A percentile compares a stretch with the other conserved stretches of the same genome.
Evolutionary conservation across 1,140 invertebrate genomes (phyloP).

Genomic region (Magallana gigas): DNA sequence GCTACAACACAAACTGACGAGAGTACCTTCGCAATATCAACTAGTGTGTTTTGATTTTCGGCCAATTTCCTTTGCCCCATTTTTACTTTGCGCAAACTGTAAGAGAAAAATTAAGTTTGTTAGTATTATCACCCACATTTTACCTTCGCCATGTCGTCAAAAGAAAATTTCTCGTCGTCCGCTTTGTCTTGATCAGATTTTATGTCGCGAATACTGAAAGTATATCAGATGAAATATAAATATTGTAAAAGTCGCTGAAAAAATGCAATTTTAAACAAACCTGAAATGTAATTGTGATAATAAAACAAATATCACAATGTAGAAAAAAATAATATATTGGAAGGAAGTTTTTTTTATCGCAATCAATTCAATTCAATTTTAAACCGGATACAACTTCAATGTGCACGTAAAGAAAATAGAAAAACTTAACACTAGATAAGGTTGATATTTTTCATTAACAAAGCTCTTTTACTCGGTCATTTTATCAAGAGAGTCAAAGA

Average conservation of each 20-base stretch:
- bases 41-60: slow-evolving; percentile 99
- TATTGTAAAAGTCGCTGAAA: neutral
- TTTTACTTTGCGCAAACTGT: slow-evolving; percentile 98
- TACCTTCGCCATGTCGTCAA: slow-evolving; percentile 23
- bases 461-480: no score
- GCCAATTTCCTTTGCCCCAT: slow-evolving; percentile 99
- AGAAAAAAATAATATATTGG: no score
- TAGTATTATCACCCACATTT: neutral
- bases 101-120: slow-evolving; percentile 70
- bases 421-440: no score
- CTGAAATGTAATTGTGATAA: no score
- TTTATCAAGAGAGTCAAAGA: no score
- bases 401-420: no score
- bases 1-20: slow-evolving; percentile 26
- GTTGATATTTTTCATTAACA: no score
- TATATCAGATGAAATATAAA: neutral
- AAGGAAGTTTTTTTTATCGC: no score
- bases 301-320: no score
- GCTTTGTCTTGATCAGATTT: neutral
- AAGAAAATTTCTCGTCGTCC: slow-evolving; percentile 33
- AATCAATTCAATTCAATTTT: no score
- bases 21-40: slow-evolving; percentile 99
- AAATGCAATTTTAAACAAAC: no score
- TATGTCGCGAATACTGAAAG: neutral
- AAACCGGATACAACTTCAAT: no score